Percentiles rank a stretch among this genome's conserved stretches.
Conservation (phyloP, 2,888 invertebrate genomes). For the Ochropleura leucogaster region DNA sequence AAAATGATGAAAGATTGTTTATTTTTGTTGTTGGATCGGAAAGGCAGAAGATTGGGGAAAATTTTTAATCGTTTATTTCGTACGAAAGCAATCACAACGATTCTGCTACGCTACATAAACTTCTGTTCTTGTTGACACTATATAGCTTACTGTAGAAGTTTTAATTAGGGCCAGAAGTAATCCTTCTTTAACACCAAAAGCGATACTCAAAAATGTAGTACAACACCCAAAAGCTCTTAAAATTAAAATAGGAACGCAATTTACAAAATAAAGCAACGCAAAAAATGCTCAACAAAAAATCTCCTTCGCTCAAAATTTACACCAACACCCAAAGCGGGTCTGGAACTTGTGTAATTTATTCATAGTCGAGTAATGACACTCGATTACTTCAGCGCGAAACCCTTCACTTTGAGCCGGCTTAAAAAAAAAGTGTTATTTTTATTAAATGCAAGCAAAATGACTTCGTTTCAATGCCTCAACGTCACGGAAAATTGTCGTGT, state of each 20-base stretch:
- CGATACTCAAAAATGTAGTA: slow-evolving; percentile 18
- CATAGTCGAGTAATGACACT: slow-evolving; percentile 90
- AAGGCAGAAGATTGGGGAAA: not conserved
- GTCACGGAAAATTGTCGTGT: slow-evolving; percentile 62
- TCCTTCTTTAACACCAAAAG: not conserved
- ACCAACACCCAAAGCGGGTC: slow-evolving; percentile 74
- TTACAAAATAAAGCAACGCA: slow-evolving; percentile 21
- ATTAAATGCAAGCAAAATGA: slow-evolving; percentile 82
- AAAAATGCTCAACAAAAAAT: slow-evolving; percentile 25
- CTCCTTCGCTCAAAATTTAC: slow-evolving; percentile 64
- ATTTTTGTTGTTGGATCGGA: no score
- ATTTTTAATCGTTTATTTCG: not conserved
- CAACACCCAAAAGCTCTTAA: slow-evolving; percentile 21
- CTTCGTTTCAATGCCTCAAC: slow-evolving; percentile 73
- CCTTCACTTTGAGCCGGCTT: slow-evolving; percentile 83
- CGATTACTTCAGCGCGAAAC: slow-evolving; percentile 88
- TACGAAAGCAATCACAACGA: not conserved
- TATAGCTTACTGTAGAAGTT: not conserved
- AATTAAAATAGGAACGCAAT: slow-evolving; percentile 47
- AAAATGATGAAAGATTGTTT: not conserved
- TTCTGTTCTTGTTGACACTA: not conserved
- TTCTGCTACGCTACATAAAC: not conserved
- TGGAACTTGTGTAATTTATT: slow-evolving; percentile 88
- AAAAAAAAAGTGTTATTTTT: slow-evolving; percentile 85
- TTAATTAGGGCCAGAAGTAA: not conserved